Conservation (phyloP, 2,888 invertebrate species). For the Agrypnus murinus region DNA sequence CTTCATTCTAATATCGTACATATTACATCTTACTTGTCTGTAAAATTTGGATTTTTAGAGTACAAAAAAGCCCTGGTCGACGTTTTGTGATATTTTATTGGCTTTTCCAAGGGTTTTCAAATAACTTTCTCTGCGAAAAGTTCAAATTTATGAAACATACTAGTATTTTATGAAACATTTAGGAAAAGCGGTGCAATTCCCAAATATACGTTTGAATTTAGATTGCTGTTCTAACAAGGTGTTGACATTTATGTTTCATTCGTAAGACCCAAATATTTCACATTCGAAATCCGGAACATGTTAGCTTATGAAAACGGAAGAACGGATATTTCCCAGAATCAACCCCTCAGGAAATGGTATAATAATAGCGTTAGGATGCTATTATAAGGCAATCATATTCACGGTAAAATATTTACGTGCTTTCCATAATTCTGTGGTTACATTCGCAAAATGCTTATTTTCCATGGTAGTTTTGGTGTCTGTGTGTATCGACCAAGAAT, state of each 20-base stretch:
- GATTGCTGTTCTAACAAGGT: slow-evolving; percentile 40
- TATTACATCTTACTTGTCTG: slow-evolving; percentile 30
- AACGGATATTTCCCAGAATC: slow-evolving; percentile 34
- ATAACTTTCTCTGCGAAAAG: slow-evolving; percentile 28
- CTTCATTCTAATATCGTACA: slow-evolving; percentile 28
- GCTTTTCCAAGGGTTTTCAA: slow-evolving; percentile 23
- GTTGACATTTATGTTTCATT: slow-evolving; percentile 42
- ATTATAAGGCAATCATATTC: slow-evolving; percentile 50
- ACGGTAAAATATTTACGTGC: slow-evolving; percentile 46
- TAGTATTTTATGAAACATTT: slow-evolving; percentile 35
- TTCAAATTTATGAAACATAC: slow-evolving; percentile 33
- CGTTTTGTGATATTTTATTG: slow-evolving; percentile 13
- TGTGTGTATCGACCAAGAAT: slow-evolving; percentile 27
- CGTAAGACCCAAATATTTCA: slow-evolving; percentile 36
- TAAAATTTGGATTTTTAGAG: slow-evolving; percentile 34
- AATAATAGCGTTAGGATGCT: slow-evolving; percentile 50
- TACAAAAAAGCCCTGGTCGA: slow-evolving; percentile 7
- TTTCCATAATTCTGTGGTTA: slow-evolving; percentile 35
- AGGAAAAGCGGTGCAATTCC: slow-evolving; percentile 35
- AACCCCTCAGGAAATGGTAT: slow-evolving; percentile 49
- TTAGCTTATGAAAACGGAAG: slow-evolving; percentile 38
- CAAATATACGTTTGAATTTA: slow-evolving; percentile 36
- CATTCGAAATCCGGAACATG: slow-evolving; percentile 36
- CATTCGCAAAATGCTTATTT: slow-evolving; percentile 8
- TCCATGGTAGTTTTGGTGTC: not conserved